These are phyloP conservation scores for Dryomyza anilis DNA, from an alignment of 2,888 invertebrate species.

Conservation along the genomic window DNA sequence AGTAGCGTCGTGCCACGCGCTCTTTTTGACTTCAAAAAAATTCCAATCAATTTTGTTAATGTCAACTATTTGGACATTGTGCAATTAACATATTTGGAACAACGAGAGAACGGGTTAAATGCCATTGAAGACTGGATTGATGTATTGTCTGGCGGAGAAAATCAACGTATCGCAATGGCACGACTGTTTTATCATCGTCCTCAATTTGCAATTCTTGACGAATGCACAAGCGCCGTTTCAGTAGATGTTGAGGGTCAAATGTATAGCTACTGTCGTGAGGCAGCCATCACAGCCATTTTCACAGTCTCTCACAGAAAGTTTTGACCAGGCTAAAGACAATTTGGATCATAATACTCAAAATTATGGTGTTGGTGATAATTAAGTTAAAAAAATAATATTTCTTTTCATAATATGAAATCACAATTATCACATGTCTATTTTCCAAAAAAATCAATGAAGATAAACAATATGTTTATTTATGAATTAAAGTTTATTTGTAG, in stretches of 20 bases:
- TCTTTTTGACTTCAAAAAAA: too few species aligned
- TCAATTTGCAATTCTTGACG: slow-evolving; percentile 98
- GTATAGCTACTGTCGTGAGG: slow-evolving; percentile 91
- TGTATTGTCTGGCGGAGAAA: slow-evolving; percentile 96
- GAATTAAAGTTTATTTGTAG: too few species aligned
- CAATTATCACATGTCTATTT: too few species aligned
- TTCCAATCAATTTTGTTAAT: slow-evolving; percentile 81
- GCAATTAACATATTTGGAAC: slow-evolving; percentile 81
- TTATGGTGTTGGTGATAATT: too few species aligned
- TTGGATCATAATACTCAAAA: too few species aligned
- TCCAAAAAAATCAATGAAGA: too few species aligned
- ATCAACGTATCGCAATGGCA: slow-evolving; percentile 98
- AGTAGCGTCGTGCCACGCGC: too few species aligned
- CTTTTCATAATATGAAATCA: too few species aligned
- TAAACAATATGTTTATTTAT: too few species aligned
- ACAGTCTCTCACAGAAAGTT: slow-evolving; percentile 98
- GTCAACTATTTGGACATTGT: slow-evolving; percentile 78
- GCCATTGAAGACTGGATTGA: slow-evolving; percentile 98
- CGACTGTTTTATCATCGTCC: slow-evolving; percentile 96
- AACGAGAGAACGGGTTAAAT: slow-evolving; percentile 87
- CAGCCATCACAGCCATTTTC: slow-evolving; percentile 86
- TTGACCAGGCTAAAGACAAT: too few species aligned
- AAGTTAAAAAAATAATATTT: too few species aligned
- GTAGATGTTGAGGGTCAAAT: slow-evolving; percentile 98
- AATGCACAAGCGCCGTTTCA: slow-evolving; percentile 98